phyloP scores from a whole-genome alignment of 2,113 vertebrate genomes.

The Trogon melanurus region DNA sequence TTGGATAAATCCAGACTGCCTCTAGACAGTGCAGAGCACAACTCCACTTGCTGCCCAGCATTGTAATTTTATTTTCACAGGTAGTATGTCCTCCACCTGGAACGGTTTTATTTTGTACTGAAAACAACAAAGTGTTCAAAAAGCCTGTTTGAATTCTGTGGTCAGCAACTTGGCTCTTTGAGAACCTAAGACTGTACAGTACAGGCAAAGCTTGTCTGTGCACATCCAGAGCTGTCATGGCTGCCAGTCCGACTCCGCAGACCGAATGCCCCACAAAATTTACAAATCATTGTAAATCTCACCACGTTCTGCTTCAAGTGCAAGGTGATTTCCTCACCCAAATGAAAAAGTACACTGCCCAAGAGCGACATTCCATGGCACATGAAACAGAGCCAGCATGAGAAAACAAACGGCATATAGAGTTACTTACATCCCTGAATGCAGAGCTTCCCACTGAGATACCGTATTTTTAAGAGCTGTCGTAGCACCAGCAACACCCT shows the following conservation, averaged over 20 bases:
- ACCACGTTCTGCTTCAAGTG: neutral
- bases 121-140: neutral
- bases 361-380: neutral
- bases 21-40: constrained; percentile 24
- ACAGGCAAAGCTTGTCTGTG: neutral
- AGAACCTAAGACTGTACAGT: neutral
- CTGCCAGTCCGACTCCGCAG: neutral
- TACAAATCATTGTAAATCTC: neutral
- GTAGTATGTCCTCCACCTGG: constrained; percentile 16
- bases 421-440: neutral
- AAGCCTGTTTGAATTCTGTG: neutral
- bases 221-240: neutral
- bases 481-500: neutral
- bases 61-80: constrained; percentile 42
- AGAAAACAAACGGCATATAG: neutral
- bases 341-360: neutral
- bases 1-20: constrained; percentile 32
- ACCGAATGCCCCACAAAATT: neutral
- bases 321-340: neutral
- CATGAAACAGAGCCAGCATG: neutral
- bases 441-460: neutral
- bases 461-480: neutral
- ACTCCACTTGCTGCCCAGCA: neutral
- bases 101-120: neutral
- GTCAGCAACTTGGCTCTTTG: neutral